Evolutionary conservation across 2,888 invertebrate species (phyloP).

Genomic region (Escarpia spicata): DNA sequence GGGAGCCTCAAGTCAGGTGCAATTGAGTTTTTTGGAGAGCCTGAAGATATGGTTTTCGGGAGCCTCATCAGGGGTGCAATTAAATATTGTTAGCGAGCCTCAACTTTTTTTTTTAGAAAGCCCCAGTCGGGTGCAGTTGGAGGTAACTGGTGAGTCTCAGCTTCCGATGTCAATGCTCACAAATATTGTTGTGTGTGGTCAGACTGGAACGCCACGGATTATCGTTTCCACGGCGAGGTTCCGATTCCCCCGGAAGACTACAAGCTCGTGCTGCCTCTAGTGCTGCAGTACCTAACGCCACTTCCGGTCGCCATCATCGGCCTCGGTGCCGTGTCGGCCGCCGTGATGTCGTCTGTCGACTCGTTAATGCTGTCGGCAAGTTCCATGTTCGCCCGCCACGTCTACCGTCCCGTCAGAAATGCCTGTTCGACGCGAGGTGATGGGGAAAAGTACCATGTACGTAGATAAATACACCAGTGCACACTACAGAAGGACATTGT

Average conservation of each 20-base stretch:
- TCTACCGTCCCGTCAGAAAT: slow-evolving; percentile 27
- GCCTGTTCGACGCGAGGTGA: not conserved
- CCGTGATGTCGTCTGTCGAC: slow-evolving; percentile 59
- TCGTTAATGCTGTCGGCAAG: slow-evolving; percentile 28
- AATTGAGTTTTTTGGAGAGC: too few species aligned
- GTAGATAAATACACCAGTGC: not conserved
- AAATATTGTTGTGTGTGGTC: not conserved
- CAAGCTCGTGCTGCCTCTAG: slow-evolving; percentile 93
- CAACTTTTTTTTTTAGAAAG: too few species aligned
- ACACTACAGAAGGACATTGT: too few species aligned
- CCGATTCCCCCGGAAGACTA: slow-evolving; percentile 70
- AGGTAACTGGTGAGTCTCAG: too few species aligned
- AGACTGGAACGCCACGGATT: slow-evolving; percentile 29
- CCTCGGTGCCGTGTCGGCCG: slow-evolving; percentile 93
- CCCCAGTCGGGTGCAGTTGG: too few species aligned
- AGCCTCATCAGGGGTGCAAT: too few species aligned
- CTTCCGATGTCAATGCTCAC: too few species aligned
- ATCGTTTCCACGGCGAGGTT: not conserved
- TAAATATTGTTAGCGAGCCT: too few species aligned
- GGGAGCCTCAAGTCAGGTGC: too few species aligned
- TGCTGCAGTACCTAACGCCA: slow-evolving; percentile 91
- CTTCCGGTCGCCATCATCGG: slow-evolving; percentile 94
- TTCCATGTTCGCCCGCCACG: slow-evolving; percentile 36
- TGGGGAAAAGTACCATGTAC: not conserved
- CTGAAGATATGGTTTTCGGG: too few species aligned